phyloP scores from a whole-genome alignment of 2,797 vertebrate species.

The Neoniphon sammara region DNA sequence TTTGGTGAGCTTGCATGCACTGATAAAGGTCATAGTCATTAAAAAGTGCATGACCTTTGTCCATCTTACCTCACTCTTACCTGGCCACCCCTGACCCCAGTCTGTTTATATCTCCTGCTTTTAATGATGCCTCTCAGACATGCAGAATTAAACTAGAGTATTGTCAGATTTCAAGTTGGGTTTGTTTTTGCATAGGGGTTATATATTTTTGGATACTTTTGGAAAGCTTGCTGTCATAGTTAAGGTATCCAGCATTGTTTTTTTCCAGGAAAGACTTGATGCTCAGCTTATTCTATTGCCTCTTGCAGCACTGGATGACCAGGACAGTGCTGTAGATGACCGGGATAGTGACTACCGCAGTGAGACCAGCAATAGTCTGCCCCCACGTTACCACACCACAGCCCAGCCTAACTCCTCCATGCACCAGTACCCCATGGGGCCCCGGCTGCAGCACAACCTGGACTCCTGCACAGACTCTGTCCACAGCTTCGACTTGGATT shows the following conservation, averaged over 20 bases:
- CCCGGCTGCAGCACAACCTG: constrained; percentile 84
- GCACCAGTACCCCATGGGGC: constrained; percentile 91
- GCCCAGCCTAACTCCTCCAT: constrained; percentile 93
- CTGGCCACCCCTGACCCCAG: background rate
- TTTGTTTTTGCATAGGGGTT: background rate
- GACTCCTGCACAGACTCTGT: constrained; percentile 88
- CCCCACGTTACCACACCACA: constrained; percentile 91
- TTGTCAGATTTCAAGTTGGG: constrained; percentile 4
- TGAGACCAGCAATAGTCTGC: constrained; percentile 94
- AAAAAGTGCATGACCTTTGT: constrained; percentile 39
- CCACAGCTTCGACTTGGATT: constrained; percentile 89
- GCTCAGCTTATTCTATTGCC: constrained; percentile 9
- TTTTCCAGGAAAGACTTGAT: background rate
- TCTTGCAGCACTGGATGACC: constrained; percentile 91
- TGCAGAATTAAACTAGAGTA: background rate
- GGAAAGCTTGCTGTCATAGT: background rate
- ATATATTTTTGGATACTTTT: background rate
- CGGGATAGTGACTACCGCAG: constrained; percentile 98
- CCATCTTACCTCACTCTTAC: constrained; percentile 1
- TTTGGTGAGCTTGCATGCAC: constrained; percentile 14
- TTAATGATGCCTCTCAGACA: background rate
- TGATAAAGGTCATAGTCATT: background rate
- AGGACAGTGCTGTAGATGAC: constrained; percentile 95
- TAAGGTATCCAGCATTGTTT: no score
- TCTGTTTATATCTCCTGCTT: constrained; percentile 17